Base-by-base conservation (phyloP, 2,113 vertebrate genomes). In the Ciconia stormi region DNA sequence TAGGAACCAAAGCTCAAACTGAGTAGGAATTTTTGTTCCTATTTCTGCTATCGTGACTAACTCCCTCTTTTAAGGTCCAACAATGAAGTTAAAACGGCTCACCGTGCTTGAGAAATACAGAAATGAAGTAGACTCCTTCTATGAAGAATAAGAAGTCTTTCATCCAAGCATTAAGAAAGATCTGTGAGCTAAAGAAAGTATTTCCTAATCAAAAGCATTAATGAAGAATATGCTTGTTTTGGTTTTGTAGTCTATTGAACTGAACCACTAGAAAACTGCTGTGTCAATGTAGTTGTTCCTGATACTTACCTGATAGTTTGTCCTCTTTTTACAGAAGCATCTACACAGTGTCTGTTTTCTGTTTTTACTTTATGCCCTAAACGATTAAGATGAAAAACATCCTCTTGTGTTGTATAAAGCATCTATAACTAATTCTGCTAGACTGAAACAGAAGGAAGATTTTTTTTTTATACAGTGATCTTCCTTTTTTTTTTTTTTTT, bases 1-100 rank as follows among this genome's bases (percentile, higher is more conserved):
- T 52, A 29, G 47, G 40, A 90, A n/a, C 16, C 29, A 84, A 62
- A 94, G 56, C 26, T 67, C 44, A 55, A 15, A 61, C 13, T 10
- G 18, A 73, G 50, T 10, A 71, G 50, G 59, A 83, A 40, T 66
- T 92, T 53, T 83, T 89, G 46, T 87, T 91, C 27, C 22, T 23
- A 1, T 87, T 86, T 87, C 73, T 74, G 29, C n/a, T 49, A 1
- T 71, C 70, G 46, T 61, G 47, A 72, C 82, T 38, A 32, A 71
- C 59, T 89, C 46, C 56, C 59, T 92, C 77, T 70, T 97, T 98
- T 58, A 90, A 99, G 99, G 99, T 94, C 99, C 99, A 2, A 99
- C 99, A 15, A 99, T 99, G 99, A 99, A 99, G 96, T 91, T 99
- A 87, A 99, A 98, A 67, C 97, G 99, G 40, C 97, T 97, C 5